Evolutionary conservation across 2,888 invertebrate genomes (phyloP), one percentile per base, ranked within the genome.

Genomic region (Agriopis aurantiaria): DNA sequence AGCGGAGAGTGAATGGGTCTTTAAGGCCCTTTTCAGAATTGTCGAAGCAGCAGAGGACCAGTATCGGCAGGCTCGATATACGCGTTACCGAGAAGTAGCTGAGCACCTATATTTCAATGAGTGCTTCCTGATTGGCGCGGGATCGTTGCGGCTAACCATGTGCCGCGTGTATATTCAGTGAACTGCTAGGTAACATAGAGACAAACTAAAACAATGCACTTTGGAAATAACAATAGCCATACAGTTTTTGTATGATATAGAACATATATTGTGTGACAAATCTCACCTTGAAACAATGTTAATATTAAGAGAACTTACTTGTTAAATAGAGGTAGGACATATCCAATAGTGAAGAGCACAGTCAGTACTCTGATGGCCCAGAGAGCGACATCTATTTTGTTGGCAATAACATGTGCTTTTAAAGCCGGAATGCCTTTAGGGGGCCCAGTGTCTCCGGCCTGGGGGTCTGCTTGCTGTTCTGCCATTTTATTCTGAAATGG

Each of bases 351-450:
- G 88, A 97, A 98, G 14, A 98, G 84, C 41, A 99, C 96, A 1
- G 98, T 97, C 69, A 98, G 95, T 40, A 99, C 88, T 81, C 99
- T 95, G 48, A 98, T 97, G 14, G 96, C 95, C 98, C 99, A 99
- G 68, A 99, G 93, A 0, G 97, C 97, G 56, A 98, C 97, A 84
- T 98, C 98, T 65, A 99, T 96, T 95, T 98, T 98, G 88, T 99
- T 97, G 58, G 96, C 96, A 49, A 96, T 95, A 75, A 98, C 91
- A 82, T 98, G 97, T 51, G 96, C 95, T 83, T 96, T 96, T 55
- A 98, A 89, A 17, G 95, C 95, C 0, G 95, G 95, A 78, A 96
- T 93, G 67, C 96, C 96, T 84, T 95, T 95, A 0, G 94, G 91
- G 14, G 91, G 93, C 23, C 91, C 92, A 0, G 87, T 85, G 79